These are phyloP conservation scores for Ceyx margarethae DNA, from an alignment of 2,113 vertebrate species.

Conservation along the genomic window DNA sequence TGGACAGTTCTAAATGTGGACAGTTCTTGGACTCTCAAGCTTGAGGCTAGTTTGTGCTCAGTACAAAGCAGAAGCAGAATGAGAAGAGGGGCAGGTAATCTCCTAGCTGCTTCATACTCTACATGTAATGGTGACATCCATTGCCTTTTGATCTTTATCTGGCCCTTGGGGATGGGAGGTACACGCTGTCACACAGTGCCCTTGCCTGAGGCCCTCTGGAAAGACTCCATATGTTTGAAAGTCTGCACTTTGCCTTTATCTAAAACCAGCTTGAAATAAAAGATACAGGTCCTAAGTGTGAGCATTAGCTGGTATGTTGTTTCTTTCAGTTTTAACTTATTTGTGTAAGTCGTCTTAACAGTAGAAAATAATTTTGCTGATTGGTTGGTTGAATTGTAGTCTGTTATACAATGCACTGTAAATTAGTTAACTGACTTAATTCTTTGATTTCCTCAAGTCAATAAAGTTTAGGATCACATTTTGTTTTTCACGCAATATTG, in stretches of 20 bases:
- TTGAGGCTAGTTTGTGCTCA: background rate
- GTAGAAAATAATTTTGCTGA: background rate
- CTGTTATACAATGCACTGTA: background rate
- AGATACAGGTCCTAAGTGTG: background rate
- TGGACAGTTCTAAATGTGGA: background rate
- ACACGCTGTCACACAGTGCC: rapidly evolving
- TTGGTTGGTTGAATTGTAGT: background rate
- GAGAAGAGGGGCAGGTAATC: background rate
- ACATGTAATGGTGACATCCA: rapidly evolving
- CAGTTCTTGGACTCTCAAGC: background rate
- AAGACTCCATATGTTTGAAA: background rate
- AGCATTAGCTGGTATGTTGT: background rate
- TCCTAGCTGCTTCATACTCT: background rate
- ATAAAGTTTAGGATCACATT: background rate
- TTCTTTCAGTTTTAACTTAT: background rate
- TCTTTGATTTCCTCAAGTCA: background rate
- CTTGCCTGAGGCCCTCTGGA: background rate
- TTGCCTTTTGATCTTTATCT: background rate
- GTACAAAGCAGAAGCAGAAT: background rate
- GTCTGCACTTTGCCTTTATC: background rate
- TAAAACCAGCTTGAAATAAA: constrained; percentile 14
- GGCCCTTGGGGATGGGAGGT: background rate
- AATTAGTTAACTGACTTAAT: background rate
- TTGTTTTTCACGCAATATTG: background rate
- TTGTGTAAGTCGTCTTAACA: background rate